Base-by-base conservation (phyloP, 1,140 invertebrate genomes). In the Choristoneura fumiferana region DNA sequence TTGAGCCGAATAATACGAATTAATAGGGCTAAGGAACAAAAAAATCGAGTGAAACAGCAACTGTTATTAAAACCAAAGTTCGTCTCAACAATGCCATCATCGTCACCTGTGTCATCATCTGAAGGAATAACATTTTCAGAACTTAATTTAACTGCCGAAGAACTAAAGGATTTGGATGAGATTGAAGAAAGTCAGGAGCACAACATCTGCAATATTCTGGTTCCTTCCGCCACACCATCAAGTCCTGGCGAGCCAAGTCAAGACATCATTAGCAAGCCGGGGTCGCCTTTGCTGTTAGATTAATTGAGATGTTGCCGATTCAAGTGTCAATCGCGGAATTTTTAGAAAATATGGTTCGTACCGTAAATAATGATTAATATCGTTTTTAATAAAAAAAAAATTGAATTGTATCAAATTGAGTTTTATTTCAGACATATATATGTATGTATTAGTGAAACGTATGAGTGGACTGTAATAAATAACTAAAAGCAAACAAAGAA, bases 81-180 rank as follows among this genome's bases (percentile, higher is more conserved):
- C 29, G 4, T 15, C 45, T 49, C 17, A 33, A 49, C 17, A 49
- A 49, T 33, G 38, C 13, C n/a, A 39, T 39, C 38, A 39, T n/a
- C n/a, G n/a, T n/a, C n/a, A n/a, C n/a, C n/a, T n/a, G n/a, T n/a
- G n/a, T n/a, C n/a, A n/a, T 39, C 38, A 39, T 39, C 12, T 13
- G n/a, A 18, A 3, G n/a, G 22, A 4, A 13, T 9, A 49, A 33
- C 10, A 49, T 49, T 49, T 49, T 33, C 17, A 2, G 17, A 49
- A 29, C 29, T 49, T 9, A 49, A 49, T 49, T 29, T 18, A 49
- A 49, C 45, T 33, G 17, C 45, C 45, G 15, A 49, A 49, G 45
- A 49, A 10, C 45, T 18, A 2, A 49, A 49, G 10, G 45, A 49
- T 29, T 9, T 49, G 29, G 45, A 49, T 0, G 29, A 10, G 17